These are phyloP conservation scores for Bathynomus jamesi DNA, from an alignment of 1,140 invertebrate genomes.

Conservation along the genomic window DNA sequence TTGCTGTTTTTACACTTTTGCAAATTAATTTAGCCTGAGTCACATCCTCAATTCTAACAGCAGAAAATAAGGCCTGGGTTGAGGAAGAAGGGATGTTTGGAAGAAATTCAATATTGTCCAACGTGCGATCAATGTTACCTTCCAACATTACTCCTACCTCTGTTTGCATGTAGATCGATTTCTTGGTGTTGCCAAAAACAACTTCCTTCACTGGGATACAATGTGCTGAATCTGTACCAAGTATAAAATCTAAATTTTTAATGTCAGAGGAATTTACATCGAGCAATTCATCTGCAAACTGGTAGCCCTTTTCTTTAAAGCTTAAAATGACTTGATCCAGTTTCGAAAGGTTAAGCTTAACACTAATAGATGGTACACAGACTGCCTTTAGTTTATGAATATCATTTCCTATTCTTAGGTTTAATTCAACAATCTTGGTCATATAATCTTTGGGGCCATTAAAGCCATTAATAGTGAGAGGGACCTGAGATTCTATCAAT, in stretches of 20 bases:
- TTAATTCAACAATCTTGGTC: neutral
- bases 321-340: neutral
- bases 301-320: neutral
- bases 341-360: neutral
- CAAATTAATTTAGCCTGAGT: no score
- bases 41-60: no score
- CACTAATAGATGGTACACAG: neutral
- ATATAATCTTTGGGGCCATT: neutral
- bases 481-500: neutral
- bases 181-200: neutral
- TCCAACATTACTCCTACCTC: constrained; percentile 1
- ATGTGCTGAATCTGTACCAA: no score
- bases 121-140: neutral
- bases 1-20: no score
- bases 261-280: neutral
- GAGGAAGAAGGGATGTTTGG: no score
- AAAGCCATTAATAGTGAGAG: neutral
- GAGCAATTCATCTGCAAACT: neutral
- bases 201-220: neutral
- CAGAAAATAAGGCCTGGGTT: no score
- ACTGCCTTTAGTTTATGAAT: neutral
- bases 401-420: neutral
- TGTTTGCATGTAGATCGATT: neutral
- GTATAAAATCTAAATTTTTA: neutral
- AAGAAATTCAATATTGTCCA: neutral